These are phyloP conservation scores for Poeciliopsis turneri DNA, from an alignment of 2,797 vertebrate genomes.

Conservation along the genomic window DNA sequence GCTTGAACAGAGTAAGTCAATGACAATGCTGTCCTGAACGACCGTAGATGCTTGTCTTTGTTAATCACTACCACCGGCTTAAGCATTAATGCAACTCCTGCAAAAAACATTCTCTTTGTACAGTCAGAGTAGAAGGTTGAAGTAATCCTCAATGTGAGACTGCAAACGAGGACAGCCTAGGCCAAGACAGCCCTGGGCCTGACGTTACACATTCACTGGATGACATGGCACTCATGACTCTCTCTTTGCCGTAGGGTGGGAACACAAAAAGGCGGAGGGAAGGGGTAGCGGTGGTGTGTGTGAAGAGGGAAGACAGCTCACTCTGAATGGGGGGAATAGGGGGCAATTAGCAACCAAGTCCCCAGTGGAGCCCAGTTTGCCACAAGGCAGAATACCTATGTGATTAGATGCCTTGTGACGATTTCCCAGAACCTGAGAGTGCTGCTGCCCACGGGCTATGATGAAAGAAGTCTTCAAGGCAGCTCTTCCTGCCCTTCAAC, in stretches of 20 bases:
- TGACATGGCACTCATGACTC: conserved; percentile 78
- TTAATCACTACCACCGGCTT: conserved; percentile 47
- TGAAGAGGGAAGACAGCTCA: conserved; percentile 65
- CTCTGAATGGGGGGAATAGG: conserved; percentile 58
- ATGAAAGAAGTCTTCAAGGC: conserved; percentile 50
- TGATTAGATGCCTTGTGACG: conserved; percentile 72
- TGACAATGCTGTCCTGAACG: conserved; percentile 37
- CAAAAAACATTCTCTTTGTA: conserved; percentile 52
- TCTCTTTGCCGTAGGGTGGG: conserved; percentile 67
- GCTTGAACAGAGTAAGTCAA: conserved; percentile 14
- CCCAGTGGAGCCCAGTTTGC: conserved; percentile 71
- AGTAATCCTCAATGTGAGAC: conserved; percentile 64
- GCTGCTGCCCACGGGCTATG: conserved; percentile 45
- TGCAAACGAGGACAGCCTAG: conserved; percentile 71
- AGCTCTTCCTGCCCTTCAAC: conserved; percentile 39
- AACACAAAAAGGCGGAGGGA: conserved; percentile 57
- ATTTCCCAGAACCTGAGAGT: conserved; percentile 59
- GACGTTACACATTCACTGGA: conserved; percentile 74
- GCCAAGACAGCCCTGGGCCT: conserved; percentile 64
- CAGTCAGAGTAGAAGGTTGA: conserved; percentile 68
- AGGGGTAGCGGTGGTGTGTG: conserved; percentile 37
- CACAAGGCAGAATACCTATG: conserved; percentile 61
- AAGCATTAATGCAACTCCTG: conserved; percentile 52
- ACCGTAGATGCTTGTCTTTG: conserved; percentile 49
- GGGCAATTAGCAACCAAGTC: conserved; percentile 73